Base-by-base conservation (phyloP, 2,888 invertebrate species). In the Dimorphilus gyrociliatus region DNA sequence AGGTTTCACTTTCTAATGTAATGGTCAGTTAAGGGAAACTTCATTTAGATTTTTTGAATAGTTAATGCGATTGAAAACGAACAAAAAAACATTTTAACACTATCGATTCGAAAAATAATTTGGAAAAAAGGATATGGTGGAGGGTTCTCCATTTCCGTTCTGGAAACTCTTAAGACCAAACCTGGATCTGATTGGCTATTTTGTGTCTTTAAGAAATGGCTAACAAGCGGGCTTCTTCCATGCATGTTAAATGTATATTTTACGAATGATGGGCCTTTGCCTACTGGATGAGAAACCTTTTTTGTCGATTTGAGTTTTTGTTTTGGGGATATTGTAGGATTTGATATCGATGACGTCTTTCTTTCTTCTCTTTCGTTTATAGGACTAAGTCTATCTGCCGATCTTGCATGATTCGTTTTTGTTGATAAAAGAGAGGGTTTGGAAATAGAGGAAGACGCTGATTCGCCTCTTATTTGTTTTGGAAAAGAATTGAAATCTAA, bases 101-200 rank as follows among this genome's bases (percentile, higher is more conserved):
- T n/a, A n/a, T n/a, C n/a, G n/a, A n/a, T n/a, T n/a, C n/a, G n/a
- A n/a, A n/a, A n/a, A n/a, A n/a, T n/a, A n/a, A n/a, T n/a, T n/a
- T n/a, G n/a, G n/a, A n/a, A 16, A 15, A 33, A 53, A 56, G 53
- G 53, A 55, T 54, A 55, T 53, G 56, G 42, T 29, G 56, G 55
- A 10, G 55, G 43, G 19, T 47, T 50, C 29, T 53, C 48, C 15
- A 55, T 39, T 31, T 57, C 54, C 18, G 54, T 53, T 24, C 53
- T 39, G 34, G 49, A 47, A 8, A 57, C 47, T 14, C 41, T 39
- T 13, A 51, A 34, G 6, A 39, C 35, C 13, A 41, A 37, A 3
- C 56, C 55, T 25, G 47, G 39, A 10, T 50, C 45, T n/a, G 38
- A 26, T 3, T 46, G 37, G 2, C 55, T 38, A 14, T 52, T 48